Conservation (phyloP, 1,140 invertebrate species). For the Dinoponera quadriceps region DNA sequence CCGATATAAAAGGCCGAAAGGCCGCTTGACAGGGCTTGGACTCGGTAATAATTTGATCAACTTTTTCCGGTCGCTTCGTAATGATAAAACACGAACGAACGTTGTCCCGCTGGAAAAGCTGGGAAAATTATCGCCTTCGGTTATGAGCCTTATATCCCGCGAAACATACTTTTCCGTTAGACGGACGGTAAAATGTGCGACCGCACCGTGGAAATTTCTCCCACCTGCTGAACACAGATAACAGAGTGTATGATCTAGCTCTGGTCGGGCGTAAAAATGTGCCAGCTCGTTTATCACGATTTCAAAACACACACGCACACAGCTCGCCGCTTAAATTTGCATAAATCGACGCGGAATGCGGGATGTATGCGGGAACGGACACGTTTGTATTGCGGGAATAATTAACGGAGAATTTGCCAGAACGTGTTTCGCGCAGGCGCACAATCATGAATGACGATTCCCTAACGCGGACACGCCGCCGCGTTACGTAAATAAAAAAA, state of each 20-base stretch:
- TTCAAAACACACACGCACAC: slow-evolving; percentile 7
- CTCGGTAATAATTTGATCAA: no score
- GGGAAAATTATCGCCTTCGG: slow-evolving; percentile 1
- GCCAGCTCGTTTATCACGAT: slow-evolving; percentile 48
- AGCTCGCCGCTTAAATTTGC: slow-evolving; percentile 41
- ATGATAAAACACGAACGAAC: no score
- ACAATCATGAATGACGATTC: background rate
- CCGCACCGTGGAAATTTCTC: slow-evolving; percentile 5
- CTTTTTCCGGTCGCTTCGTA: no score
- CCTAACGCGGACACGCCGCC: background rate
- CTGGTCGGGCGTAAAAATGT: slow-evolving; percentile 31
- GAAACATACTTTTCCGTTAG: slow-evolving; percentile 14
- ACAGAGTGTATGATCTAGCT: slow-evolving; percentile 35
- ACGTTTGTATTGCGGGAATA: slow-evolving; percentile 21
- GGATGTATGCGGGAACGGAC: background rate
- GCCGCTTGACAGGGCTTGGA: no score
- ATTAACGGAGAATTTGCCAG: slow-evolving; percentile 21
- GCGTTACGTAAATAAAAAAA: no score
- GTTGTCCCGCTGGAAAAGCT: background rate
- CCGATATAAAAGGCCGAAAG: no score
- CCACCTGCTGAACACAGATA: slow-evolving; percentile 32
- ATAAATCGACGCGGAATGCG: slow-evolving; percentile 44
- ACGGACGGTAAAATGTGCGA: slow-evolving; percentile 25
- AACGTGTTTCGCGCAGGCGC: background rate
- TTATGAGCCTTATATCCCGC: slow-evolving; percentile 13